phyloP scores from a whole-genome alignment of 1,140 invertebrate species.

The Sitophilus oryzae region DNA sequence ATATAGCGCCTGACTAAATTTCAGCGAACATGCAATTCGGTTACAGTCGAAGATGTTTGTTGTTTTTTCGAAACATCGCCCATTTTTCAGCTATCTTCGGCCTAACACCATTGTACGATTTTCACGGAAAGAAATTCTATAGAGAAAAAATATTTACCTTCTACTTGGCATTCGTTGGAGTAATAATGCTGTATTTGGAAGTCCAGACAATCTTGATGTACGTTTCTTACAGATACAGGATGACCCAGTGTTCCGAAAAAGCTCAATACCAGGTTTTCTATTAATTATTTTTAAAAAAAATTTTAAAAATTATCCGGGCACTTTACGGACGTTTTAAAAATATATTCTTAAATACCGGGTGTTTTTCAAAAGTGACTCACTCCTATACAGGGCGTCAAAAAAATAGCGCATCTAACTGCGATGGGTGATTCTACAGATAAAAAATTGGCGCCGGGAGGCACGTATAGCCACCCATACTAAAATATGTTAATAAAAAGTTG shows the following conservation, averaged over 20 bases:
- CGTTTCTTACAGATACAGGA: background rate
- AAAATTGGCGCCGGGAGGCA: too few species aligned
- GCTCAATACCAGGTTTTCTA: background rate
- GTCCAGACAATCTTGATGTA: slow-evolving; percentile 9
- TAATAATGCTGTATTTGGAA: slow-evolving; percentile 5
- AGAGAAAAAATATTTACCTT: slow-evolving; percentile 1
- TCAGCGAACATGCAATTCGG: slow-evolving; percentile 4
- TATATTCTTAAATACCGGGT: too few species aligned
- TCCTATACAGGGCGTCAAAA: too few species aligned
- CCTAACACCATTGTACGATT: slow-evolving; percentile 9
- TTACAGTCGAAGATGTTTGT: slow-evolving; percentile 12
- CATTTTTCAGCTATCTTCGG: slow-evolving; percentile 19
- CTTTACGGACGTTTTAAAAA: too few species aligned
- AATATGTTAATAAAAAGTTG: too few species aligned
- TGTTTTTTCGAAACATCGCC: slow-evolving; percentile 8
- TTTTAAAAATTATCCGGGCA: too few species aligned
- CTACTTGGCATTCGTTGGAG: slow-evolving; percentile 7
- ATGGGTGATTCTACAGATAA: too few species aligned
- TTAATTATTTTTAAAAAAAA: too few species aligned
- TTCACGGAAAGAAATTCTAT: slow-evolving; percentile 5
- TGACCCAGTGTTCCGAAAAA: background rate
- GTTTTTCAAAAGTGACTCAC: too few species aligned
- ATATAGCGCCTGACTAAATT: background rate
- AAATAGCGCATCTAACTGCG: too few species aligned
- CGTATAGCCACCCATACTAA: too few species aligned